Evolutionary conservation across 2,797 vertebrate genomes (phyloP), one percentile per base, ranked within the genome.

Genomic region (Leptodactylus fallax): DNA sequence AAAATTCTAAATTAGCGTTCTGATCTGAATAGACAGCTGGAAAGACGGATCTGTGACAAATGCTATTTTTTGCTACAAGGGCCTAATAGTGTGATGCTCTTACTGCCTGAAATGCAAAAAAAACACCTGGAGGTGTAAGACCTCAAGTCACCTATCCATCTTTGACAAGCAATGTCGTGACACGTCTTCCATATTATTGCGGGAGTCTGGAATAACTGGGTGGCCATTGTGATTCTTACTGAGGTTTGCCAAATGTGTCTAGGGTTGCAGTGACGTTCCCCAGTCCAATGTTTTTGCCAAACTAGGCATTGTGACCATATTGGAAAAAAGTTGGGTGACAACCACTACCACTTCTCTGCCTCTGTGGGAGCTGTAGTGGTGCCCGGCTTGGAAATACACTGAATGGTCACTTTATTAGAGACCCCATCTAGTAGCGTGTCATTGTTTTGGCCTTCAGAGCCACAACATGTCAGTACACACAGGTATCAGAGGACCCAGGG

Each of bases 1-100:
- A 92, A 89, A 85, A 88, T 88, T 90, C 86, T 89, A 88, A 90
- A 92, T 83, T 87, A 53, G 79, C 87, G 49, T 83, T 76, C 27
- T 79, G 87, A 83, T 83, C 74, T 60, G 72, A 56, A 58, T 45
- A 83, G 61, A 21, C 86, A 23, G 81, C 19, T 80, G 86, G 45
- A 65, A 69, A 36, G 69, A 56, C 49, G 45, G 84, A 85, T 67
- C 36, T 78, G 27, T 63, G 63, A 78, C 58, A 55, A 77, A 65
- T 67, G 65, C 58, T 36, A 49, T 16, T 21, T 25, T 47, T 85
- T 51, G 77, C 55, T 58, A 11, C 7, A 3, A 51, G 47, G 72
- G 21, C 21, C 72, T 51, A 3, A n/a, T 49, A 5, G 36, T 9
- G 0, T 47, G 71, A n/a, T 19, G 27, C 6, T 71, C 69, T 45